phyloP scores from a whole-genome alignment of 2,888 invertebrate genomes.

The Ochropacha duplaris region DNA sequence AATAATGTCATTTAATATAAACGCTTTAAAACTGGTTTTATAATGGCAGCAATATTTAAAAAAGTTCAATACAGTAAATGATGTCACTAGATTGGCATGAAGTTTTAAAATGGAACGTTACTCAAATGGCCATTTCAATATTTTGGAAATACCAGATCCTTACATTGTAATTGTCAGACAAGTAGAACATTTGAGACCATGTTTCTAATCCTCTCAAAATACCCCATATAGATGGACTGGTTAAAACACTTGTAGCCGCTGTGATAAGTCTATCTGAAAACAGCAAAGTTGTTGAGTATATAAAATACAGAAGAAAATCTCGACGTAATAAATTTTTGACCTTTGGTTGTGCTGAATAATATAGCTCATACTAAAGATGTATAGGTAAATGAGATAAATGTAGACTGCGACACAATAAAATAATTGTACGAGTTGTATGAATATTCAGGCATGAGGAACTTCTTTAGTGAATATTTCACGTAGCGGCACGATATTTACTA shows the following conservation, averaged over 20 bases:
- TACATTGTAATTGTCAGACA: slow-evolving; percentile 46
- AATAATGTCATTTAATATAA: neutral
- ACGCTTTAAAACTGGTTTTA: neutral
- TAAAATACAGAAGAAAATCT: neutral
- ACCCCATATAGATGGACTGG: slow-evolving; percentile 88
- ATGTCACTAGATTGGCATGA: neutral
- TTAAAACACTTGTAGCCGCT: slow-evolving; percentile 31
- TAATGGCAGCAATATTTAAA: neutral
- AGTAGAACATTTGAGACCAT: slow-evolving; percentile 88
- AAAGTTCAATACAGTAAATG: neutral
- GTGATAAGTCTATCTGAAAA: slow-evolving; percentile 58
- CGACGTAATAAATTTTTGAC: too few species aligned
- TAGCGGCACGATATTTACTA: too few species aligned
- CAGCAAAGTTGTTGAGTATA: neutral
- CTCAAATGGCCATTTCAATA: too few species aligned
- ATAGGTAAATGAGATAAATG: neutral
- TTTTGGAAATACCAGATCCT: too few species aligned
- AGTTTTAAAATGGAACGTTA: too few species aligned
- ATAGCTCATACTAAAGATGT: too few species aligned
- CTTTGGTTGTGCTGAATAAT: too few species aligned
- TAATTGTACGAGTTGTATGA: neutral
- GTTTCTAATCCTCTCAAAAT: slow-evolving; percentile 93
- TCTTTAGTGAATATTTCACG: neutral
- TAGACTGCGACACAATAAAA: neutral
- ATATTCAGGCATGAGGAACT: neutral